Conservation (phyloP, 1,140 invertebrate species). For the Mizuhopecten yessoensis region DNA sequence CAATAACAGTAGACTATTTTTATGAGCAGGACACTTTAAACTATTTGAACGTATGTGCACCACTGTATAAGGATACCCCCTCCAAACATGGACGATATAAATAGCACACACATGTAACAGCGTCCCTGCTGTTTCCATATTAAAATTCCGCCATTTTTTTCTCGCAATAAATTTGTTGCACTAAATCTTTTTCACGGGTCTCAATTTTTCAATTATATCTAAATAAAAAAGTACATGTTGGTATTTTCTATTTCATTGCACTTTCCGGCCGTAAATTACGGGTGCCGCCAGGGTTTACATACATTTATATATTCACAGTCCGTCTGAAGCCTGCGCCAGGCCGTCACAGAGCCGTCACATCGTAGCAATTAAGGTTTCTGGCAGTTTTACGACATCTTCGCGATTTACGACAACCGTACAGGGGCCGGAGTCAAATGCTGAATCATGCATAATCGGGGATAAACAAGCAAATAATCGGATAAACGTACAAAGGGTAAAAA, state of each 20-base stretch:
- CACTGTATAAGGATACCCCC: too few relatives aligned
- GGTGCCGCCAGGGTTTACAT: slow-evolving; percentile 5
- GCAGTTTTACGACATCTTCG: slow-evolving; percentile 18
- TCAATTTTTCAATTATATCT: slow-evolving; percentile 30
- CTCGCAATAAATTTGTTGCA: neutral
- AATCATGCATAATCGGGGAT: slow-evolving; percentile 18
- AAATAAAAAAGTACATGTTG: slow-evolving; percentile 5
- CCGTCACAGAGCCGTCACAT: neutral
- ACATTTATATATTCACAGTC: neutral
- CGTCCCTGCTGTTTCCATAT: neutral
- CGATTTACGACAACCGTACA: slow-evolving; percentile 6
- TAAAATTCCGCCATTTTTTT: neutral
- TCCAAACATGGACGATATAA: too few relatives aligned
- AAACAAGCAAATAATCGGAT: neutral
- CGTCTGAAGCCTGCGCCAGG: neutral
- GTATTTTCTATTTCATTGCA: slow-evolving; percentile 11
- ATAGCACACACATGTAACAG: neutral
- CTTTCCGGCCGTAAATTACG: slow-evolving; percentile 31
- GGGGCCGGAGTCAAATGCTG: slow-evolving; percentile 21
- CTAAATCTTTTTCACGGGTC: neutral
- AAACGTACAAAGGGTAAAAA: neutral
- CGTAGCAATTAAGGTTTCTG: neutral
- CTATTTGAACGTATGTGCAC: too few relatives aligned
- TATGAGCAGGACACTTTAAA: too few relatives aligned
- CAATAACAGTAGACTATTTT: too few relatives aligned